A percentile compares a stretch with the other conserved stretches of the same genome.
These are phyloP conservation scores for Paracanthobrama guichenoti DNA, from an alignment of 2,113 vertebrate genomes.

Conservation along the genomic window DNA sequence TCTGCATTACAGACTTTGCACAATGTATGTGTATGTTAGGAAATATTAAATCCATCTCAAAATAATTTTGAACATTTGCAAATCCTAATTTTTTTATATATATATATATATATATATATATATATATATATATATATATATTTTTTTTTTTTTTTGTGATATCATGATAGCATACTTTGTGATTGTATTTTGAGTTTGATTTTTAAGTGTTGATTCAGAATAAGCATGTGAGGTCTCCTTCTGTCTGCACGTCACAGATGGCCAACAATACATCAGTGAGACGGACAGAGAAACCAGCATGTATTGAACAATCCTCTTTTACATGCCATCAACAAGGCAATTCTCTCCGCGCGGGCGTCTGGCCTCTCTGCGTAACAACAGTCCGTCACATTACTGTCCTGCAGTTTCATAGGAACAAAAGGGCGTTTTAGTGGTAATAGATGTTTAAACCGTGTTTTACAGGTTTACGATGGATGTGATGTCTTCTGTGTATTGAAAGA, in stretches of 20 bases:
- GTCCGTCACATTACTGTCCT: slow-evolving; percentile 34
- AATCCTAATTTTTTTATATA: not conserved
- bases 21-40: not conserved
- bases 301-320: slow-evolving; percentile 56
- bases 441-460: slow-evolving; percentile 60
- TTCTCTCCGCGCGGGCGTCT: slow-evolving; percentile 56
- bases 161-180: not conserved
- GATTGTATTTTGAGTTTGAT: slow-evolving; percentile 3
- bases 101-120: no score
- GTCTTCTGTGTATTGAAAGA: slow-evolving; percentile 40
- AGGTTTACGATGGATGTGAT: slow-evolving; percentile 53
- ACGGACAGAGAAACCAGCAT: slow-evolving; percentile 60
- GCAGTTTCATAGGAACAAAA: slow-evolving; percentile 48
- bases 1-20: not conserved
- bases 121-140: no score
- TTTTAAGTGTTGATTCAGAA: slow-evolving; percentile 27
- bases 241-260: slow-evolving; percentile 66
- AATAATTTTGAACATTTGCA: not conserved
- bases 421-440: slow-evolving; percentile 48
- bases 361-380: slow-evolving; percentile 59
- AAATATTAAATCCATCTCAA: not conserved
- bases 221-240: slow-evolving; percentile 36
- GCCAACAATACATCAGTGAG: slow-evolving; percentile 53
- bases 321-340: slow-evolving; percentile 55
- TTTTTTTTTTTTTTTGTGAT: not conserved